A percentile compares a stretch with the other conserved stretches of the same genome.
phyloP scores from a whole-genome alignment of 2,113 vertebrate genomes.

The Circaetus gallicus region DNA sequence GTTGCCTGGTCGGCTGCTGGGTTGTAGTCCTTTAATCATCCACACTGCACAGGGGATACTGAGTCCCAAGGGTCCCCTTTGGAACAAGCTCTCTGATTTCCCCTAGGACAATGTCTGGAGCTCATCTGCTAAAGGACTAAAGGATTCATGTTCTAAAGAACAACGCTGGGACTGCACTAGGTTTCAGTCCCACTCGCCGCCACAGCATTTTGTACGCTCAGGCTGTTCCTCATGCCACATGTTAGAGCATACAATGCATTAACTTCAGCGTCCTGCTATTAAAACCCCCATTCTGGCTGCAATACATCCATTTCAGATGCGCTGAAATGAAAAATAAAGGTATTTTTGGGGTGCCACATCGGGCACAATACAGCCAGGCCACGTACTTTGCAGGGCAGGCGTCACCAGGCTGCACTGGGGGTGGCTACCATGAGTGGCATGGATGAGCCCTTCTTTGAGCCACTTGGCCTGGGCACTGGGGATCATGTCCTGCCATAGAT shows the following conservation, averaged over 20 bases:
- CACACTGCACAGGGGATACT: fast-evolving
- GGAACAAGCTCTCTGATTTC: neutral
- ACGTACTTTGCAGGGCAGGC: fast-evolving
- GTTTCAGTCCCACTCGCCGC: neutral
- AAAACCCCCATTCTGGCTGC: neutral
- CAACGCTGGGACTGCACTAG: neutral
- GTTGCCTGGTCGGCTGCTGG: neutral
- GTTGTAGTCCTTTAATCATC: neutral
- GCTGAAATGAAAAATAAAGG: neutral
- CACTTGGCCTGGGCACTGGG: neutral
- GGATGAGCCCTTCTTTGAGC: neutral
- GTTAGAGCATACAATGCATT: neutral
- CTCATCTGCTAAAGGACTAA: neutral
- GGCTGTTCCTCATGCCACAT: neutral
- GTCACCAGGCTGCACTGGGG: neutral
- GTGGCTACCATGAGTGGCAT: neutral
- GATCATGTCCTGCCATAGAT: neutral
- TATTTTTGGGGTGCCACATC: neutral
- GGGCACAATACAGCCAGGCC: neutral
- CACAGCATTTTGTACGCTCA: neutral
- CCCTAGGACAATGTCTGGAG: neutral
- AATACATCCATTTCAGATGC: neutral
- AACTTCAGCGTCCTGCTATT: neutral
- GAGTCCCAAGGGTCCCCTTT: neutral
- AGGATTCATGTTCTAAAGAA: neutral